Evolutionary conservation across 2,888 invertebrate genomes (phyloP).

Genomic region (Brenthis hecate): DNA sequence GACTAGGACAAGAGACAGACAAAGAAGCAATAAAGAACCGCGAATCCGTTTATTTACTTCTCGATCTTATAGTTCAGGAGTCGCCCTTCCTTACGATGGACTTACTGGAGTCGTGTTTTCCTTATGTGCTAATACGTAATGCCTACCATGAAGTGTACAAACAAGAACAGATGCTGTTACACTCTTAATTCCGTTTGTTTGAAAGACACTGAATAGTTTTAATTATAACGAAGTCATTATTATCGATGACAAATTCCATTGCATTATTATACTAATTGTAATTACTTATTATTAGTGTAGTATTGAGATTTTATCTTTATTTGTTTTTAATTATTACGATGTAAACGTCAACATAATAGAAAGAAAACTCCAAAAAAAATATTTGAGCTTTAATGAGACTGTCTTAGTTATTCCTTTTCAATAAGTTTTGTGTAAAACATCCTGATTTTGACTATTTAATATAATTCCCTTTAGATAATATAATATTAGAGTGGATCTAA

Average conservation of each 20-base stretch:
- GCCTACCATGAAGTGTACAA: slow-evolving; percentile 98
- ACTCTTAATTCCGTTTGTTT: slow-evolving; percentile 57
- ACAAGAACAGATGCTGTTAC: slow-evolving; percentile 87
- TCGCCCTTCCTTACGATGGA: slow-evolving; percentile 99
- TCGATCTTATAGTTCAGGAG: slow-evolving; percentile 98
- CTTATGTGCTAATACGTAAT: slow-evolving; percentile 98
- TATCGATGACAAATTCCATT: slow-evolving; percentile 33
- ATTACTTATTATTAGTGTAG: slow-evolving; percentile 11
- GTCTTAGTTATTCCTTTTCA: slow-evolving; percentile 53
- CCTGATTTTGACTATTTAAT: slow-evolving; percentile 23
- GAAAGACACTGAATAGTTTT: slow-evolving; percentile 35
- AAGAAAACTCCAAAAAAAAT: slow-evolving; percentile 12
- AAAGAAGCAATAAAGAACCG: slow-evolving; percentile 96
- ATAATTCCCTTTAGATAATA: slow-evolving; percentile 21
- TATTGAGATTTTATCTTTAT: slow-evolving; percentile 9
- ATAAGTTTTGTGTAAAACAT: slow-evolving; percentile 37
- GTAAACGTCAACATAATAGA: neutral
- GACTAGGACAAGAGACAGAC: slow-evolving; percentile 97
- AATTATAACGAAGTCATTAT: slow-evolving; percentile 24
- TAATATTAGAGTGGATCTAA: slow-evolving; percentile 19
- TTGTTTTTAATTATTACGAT: slow-evolving; percentile 14
- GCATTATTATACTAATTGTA: slow-evolving; percentile 16
- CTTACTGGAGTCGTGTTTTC: slow-evolving; percentile 98
- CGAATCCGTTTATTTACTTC: slow-evolving; percentile 97
- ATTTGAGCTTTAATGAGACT: slow-evolving; percentile 59